Evolutionary conservation across 2,113 vertebrate genomes (phyloP), one percentile per base, ranked within the genome.

Genomic region (Pachycephala philippinensis): DNA sequence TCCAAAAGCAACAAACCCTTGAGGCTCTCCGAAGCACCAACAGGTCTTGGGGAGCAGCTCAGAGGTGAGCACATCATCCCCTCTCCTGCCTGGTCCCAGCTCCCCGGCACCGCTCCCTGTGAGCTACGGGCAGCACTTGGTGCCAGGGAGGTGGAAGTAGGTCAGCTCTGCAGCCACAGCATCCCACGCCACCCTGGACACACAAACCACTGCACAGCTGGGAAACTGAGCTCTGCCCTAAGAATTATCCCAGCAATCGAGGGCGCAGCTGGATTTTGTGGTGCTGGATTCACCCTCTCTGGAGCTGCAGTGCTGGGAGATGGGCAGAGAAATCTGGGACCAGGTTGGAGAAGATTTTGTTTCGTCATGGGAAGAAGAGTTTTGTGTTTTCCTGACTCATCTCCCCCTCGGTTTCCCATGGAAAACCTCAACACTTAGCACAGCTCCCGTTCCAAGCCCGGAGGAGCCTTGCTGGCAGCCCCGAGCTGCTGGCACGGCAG

Each of bases 391-490:
- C 95, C 94, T 87, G 78, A 63, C 92, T 95, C 74, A 45, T 87
- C 74, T 93, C 90, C 69, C 61, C 92, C 95, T 82, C 90, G 84
- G 82, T 71, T 97, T 94, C 69, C 70, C 42, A 13, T 18, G 27
- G 89, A 52, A 83, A 94, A 69, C 71, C 90, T 94, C 92, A 84
- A 89, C 87, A 49, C 30, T 60, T 21, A 22, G 40, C 82, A 68
- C 37, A 94, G 79, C 86, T 94, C 83, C 6, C 3, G 84, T 85
- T 68, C 78, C 87, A 81, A 78, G 10, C 4, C 87, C 53, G 11
- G n/a, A 94, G 93, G 90, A 95, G 81, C 79, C 54, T 68, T 90
- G 9, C 79, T 83, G 95, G 95, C 93, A 97, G 74, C 93, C 81
- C 15, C 0, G 56, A 30, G 81, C 90, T 94, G 27, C 61, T 95